These are phyloP conservation scores for Aphidius gifuensis DNA, from an alignment of 1,140 invertebrate genomes.

Conservation along the genomic window DNA sequence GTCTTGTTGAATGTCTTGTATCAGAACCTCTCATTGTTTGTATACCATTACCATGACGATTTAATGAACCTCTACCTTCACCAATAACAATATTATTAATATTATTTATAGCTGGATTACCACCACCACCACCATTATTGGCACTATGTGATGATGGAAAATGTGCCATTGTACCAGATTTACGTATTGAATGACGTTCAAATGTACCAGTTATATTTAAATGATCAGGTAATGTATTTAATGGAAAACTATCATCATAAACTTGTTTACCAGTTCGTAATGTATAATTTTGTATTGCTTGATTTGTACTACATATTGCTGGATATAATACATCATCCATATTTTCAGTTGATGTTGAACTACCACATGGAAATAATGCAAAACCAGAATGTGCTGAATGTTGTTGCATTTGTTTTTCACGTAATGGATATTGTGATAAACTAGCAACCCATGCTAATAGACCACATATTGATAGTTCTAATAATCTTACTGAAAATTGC, in stretches of 20 bases:
- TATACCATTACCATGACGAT: slow-evolving; percentile 49
- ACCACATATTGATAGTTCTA: slow-evolving; percentile 80
- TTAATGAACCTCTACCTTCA: slow-evolving; percentile 50
- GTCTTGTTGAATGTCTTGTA: slow-evolving; percentile 32
- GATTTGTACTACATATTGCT: slow-evolving; percentile 80
- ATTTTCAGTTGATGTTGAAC: slow-evolving; percentile 69
- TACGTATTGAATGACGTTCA: slow-evolving; percentile 53
- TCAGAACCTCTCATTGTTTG: slow-evolving; percentile 44
- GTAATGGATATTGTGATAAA: slow-evolving; percentile 54
- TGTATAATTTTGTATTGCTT: slow-evolving; percentile 79
- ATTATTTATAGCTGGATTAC: too few relatives aligned
- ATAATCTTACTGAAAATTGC: slow-evolving; percentile 76
- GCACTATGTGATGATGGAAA: slow-evolving; percentile 33
- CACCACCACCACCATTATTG: too few relatives aligned
- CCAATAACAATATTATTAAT: slow-evolving; percentile 12
- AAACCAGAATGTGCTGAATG: slow-evolving; percentile 62
- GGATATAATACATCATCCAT: slow-evolving; percentile 67
- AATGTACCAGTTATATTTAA: slow-evolving; percentile 55
- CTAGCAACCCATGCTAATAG: slow-evolving; percentile 81
- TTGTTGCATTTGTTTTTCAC: slow-evolving; percentile 55
- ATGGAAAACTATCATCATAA: slow-evolving; percentile 64
- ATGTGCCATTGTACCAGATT: slow-evolving; percentile 53
- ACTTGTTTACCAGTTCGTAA: slow-evolving; percentile 74
- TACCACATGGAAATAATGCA: slow-evolving; percentile 73
- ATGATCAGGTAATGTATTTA: slow-evolving; percentile 60